A percentile compares a stretch with the other conserved stretches of the same genome.
Evolutionary conservation across 2,113 vertebrate genomes (phyloP).

Genomic region (Eupsittula cactorum): DNA sequence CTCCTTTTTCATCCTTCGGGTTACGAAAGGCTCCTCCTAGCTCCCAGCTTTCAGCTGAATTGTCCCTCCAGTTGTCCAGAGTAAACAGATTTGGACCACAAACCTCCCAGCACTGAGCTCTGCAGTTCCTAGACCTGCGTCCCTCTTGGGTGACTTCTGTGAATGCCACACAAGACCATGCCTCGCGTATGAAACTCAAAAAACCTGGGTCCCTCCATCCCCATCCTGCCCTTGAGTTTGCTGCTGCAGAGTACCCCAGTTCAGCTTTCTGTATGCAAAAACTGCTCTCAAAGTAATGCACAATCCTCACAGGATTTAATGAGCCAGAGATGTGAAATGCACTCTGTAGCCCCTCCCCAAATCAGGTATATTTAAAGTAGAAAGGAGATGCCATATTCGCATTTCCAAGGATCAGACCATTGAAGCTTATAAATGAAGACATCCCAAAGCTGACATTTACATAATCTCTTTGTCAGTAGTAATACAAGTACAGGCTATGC

Average conservation of each 20-base stretch:
- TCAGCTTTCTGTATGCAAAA: not conserved
- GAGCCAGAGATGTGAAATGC: not conserved
- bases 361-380: not conserved
- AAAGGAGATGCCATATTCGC: not conserved
- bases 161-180: not conserved
- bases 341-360: not conserved
- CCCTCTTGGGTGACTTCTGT: not conserved
- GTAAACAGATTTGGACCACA: accelerated
- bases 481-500: not conserved
- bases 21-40: not conserved
- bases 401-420: not conserved
- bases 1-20: not conserved
- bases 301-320: not conserved
- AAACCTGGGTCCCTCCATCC: not conserved
- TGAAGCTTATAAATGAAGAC: not conserved
- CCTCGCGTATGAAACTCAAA: not conserved
- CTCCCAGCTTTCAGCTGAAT: not conserved
- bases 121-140: too few species aligned
- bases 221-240: not conserved
- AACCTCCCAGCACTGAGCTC: not conserved
- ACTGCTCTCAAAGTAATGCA: not conserved
- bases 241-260: not conserved
- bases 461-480: not conserved
- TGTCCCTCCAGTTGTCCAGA: not conserved
- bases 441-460: not conserved